Evolutionary conservation across 2,888 invertebrate species (phyloP).

Genomic region (Brenthis daphne): DNA sequence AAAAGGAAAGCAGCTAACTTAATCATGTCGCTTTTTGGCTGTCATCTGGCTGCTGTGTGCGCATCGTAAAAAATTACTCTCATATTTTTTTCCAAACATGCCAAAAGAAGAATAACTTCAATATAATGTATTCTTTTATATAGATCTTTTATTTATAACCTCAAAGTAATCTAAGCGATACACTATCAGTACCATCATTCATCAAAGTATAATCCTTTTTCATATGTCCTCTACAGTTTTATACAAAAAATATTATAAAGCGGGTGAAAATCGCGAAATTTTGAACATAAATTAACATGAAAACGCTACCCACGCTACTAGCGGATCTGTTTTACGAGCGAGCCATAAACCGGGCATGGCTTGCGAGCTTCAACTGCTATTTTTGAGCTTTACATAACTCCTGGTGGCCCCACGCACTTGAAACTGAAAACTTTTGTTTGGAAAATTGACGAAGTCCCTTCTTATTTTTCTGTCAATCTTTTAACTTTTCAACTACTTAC

Average conservation of each 20-base stretch:
- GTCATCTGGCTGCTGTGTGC: too few species aligned
- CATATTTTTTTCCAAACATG: too few species aligned
- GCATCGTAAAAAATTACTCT: too few species aligned
- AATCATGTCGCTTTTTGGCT: too few species aligned
- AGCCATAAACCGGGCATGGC: conserved; percentile 43
- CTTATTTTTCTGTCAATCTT: not conserved
- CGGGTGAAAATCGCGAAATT: conserved; percentile 30
- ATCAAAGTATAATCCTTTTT: conserved; percentile 12
- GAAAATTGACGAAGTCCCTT: conserved; percentile 9
- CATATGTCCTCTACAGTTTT: conserved; percentile 13
- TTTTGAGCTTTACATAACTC: conserved; percentile 48
- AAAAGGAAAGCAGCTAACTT: too few species aligned
- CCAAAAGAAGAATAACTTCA: too few species aligned
- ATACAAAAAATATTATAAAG: conserved; percentile 19
- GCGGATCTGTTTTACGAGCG: conserved; percentile 42
- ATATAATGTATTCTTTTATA: not conserved
- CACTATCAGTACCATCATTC: not conserved
- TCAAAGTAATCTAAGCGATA: not conserved
- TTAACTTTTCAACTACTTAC: too few species aligned
- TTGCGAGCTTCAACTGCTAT: conserved; percentile 39
- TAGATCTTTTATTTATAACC: not conserved
- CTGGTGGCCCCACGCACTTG: conserved; percentile 26
- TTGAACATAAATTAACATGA: conserved; percentile 37
- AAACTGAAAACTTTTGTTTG: conserved; percentile 24
- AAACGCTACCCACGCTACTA: conserved; percentile 32